Conservation (phyloP, 2,888 invertebrate species). For the Trichacis sp. region DNA sequence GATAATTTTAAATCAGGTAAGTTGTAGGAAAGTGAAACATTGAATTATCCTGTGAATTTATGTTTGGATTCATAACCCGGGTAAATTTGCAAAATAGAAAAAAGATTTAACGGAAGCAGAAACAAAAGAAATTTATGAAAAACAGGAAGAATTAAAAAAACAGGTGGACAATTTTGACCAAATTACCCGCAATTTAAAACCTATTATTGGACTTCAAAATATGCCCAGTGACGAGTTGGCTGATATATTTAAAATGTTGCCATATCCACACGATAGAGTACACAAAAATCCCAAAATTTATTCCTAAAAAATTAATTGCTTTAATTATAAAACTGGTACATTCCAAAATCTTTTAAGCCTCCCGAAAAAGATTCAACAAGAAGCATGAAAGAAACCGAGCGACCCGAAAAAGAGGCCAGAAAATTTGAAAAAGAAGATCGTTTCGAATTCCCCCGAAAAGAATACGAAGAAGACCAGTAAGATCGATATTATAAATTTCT, state of each 20-base stretch:
- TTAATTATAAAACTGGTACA: too few species aligned
- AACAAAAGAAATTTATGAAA: conserved; percentile 71
- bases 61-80: background rate
- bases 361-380: too few species aligned
- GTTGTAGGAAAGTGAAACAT: too few species aligned
- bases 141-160: conserved; percentile 72
- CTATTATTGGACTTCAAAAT: conserved; percentile 70
- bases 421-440: conserved; percentile 35
- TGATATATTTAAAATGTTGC: conserved; percentile 54
- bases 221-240: conserved; percentile 58
- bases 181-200: conserved; percentile 73
- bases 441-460: conserved; percentile 55
- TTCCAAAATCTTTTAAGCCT: too few species aligned
- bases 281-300: background rate
- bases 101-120: conserved; percentile 73
- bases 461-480: conserved; percentile 62
- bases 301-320: too few species aligned
- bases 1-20: too few species aligned
- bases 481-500: conserved; percentile 14
- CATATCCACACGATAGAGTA: conserved; percentile 46
- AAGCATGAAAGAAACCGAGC: too few species aligned
- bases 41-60: too few species aligned
- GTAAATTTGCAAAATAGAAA: conserved; percentile 69
- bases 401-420: too few species aligned
- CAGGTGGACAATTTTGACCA: conserved; percentile 76